A percentile compares a stretch with the other conserved stretches of the same genome.
Conservation (phyloP, 2,113 vertebrate genomes). For the Orientallactaga bullata region DNA sequence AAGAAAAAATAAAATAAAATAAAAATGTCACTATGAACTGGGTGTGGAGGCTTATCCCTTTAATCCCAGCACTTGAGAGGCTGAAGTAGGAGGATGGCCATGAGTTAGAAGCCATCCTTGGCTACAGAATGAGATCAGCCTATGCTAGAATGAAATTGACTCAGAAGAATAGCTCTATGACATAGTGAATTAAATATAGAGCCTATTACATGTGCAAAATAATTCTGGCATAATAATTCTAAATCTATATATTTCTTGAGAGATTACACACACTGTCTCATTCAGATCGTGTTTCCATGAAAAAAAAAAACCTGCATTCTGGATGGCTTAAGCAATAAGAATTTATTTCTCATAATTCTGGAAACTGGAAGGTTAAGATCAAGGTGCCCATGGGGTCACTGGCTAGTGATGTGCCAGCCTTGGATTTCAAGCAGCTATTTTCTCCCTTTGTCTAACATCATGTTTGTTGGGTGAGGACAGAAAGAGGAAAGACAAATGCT, state of each 20-base stretch:
- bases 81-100: no score
- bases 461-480: no score
- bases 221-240: not conserved
- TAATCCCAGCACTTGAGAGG: no score
- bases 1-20: no score
- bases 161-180: not conserved
- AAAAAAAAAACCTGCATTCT: not conserved
- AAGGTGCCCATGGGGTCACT: not conserved
- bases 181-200: not conserved
- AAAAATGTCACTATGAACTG: no score
- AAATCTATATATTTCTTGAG: not conserved
- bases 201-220: not conserved
- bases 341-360: conserved; percentile 24
- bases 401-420: not conserved
- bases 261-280: not conserved
- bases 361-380: not conserved
- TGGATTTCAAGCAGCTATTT: not conserved
- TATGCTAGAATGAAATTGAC: no score
- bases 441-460: not conserved
- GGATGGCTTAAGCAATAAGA: not conserved
- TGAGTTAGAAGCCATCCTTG: no score
- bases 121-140: no score
- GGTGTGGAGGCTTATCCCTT: no score
- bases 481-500: not conserved
- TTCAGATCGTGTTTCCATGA: not conserved